Conservation (phyloP, 30 jellyfish, hydroid and myxozoan species). For the Mastigias papua region DNA sequence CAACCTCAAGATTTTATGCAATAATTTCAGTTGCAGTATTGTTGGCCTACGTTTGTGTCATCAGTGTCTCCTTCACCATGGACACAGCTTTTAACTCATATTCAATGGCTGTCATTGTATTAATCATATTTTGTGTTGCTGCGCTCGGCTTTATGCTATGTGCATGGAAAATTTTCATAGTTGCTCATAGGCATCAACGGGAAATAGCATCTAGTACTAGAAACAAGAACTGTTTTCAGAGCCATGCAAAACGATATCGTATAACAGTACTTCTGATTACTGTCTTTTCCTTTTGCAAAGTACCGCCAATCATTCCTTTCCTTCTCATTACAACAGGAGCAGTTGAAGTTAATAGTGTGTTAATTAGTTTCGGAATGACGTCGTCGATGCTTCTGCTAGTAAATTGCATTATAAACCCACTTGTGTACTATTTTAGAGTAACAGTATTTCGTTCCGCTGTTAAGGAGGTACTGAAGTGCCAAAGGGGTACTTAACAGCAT, state of each 20-base stretch:
- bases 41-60: background rate
- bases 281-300: background rate
- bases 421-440: conserved; percentile 14
- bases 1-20: background rate
- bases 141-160: background rate
- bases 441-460: background rate
- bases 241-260: background rate
- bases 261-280: background rate
- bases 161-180: background rate
- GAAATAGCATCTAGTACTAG: background rate
- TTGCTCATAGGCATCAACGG: background rate
- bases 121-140: background rate
- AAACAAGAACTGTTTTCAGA: background rate
- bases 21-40: background rate
- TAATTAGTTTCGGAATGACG: background rate
- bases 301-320: background rate
- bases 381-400: background rate
- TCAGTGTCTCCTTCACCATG: background rate
- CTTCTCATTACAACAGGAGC: background rate
- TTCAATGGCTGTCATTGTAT: background rate
- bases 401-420: conserved; percentile 27
- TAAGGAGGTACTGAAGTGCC: background rate
- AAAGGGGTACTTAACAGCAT: no score
- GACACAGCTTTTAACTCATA: no score
- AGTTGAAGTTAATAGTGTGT: background rate